These are phyloP conservation scores for Caiman crocodilus DNA, from an alignment of 2,797 vertebrate species.

Conservation along the genomic window DNA sequence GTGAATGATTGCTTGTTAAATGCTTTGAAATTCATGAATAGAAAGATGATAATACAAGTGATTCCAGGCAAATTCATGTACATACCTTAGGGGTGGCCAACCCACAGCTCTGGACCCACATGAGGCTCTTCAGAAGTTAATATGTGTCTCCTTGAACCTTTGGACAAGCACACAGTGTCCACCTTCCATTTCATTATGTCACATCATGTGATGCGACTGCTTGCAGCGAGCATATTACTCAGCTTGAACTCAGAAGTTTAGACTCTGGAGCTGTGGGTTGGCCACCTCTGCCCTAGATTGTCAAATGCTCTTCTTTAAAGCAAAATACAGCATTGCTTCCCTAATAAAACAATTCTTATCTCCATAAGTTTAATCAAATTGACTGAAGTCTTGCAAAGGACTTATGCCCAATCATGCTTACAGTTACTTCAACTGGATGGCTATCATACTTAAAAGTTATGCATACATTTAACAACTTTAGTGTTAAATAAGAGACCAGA, in stretches of 20 bases:
- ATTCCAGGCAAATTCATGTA: background rate
- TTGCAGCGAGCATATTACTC: no score
- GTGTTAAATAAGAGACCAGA: background rate
- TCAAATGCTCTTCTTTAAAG: background rate
- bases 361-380: background rate
- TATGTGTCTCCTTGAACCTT: no score
- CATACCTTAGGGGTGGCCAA: background rate
- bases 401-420: background rate
- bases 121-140: no score
- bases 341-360: background rate
- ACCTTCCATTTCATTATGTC: no score
- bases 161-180: no score
- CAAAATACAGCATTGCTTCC: background rate
- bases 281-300: background rate
- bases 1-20: background rate
- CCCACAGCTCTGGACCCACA: background rate
- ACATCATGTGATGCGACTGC: no score
- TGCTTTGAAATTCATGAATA: background rate
- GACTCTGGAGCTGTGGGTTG: no score
- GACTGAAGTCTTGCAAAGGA: background rate
- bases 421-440: background rate
- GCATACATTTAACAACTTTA: background rate
- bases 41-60: background rate
- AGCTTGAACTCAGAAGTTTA: no score
- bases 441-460: background rate